These are phyloP conservation scores for Eilema caniola DNA, from an alignment of 2,888 invertebrate genomes.

Conservation along the genomic window DNA sequence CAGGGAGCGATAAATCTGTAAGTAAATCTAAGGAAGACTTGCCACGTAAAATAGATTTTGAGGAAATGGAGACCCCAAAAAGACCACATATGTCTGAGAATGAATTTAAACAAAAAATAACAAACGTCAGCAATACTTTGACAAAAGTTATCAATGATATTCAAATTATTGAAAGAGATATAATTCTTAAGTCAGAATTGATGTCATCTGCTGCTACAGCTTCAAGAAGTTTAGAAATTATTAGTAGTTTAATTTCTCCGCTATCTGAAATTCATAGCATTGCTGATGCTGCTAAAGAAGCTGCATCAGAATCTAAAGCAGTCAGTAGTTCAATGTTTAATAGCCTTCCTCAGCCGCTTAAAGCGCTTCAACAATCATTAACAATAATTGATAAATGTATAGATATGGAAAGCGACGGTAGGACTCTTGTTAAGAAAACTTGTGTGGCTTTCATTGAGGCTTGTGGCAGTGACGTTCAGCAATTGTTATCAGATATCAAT, in stretches of 20 bases:
- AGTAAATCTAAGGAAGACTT: constrained; percentile 71
- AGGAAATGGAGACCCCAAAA: constrained; percentile 35
- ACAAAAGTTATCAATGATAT: constrained; percentile 87
- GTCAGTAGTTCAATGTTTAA: constrained; percentile 86
- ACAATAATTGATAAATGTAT: constrained; percentile 90
- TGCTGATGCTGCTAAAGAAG: constrained; percentile 84
- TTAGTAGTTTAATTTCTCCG: constrained; percentile 88
- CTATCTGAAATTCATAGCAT: constrained; percentile 89
- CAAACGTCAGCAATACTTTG: constrained; percentile 59
- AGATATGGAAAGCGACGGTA: constrained; percentile 89
- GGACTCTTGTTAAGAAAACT: constrained; percentile 89
- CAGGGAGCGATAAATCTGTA: constrained; percentile 83
- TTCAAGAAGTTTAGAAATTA: constrained; percentile 89
- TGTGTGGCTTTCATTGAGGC: constrained; percentile 89
- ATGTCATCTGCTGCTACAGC: constrained; percentile 90
- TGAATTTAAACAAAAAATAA: constrained; percentile 65
- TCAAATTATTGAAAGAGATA: constrained; percentile 88
- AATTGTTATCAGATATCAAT: constrained; percentile 80
- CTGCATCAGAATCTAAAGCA: constrained; percentile 67
- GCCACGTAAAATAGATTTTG: constrained; percentile 39
- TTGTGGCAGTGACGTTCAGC: constrained; percentile 85
- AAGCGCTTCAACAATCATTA: constrained; percentile 88
- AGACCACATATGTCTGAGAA: constrained; percentile 55
- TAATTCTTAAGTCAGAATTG: constrained; percentile 88
- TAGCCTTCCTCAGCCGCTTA: constrained; percentile 86